Evolutionary conservation across 2,888 invertebrate species (phyloP), one percentile per base, ranked within the genome.

Genomic region (Campoletis raptor): DNA sequence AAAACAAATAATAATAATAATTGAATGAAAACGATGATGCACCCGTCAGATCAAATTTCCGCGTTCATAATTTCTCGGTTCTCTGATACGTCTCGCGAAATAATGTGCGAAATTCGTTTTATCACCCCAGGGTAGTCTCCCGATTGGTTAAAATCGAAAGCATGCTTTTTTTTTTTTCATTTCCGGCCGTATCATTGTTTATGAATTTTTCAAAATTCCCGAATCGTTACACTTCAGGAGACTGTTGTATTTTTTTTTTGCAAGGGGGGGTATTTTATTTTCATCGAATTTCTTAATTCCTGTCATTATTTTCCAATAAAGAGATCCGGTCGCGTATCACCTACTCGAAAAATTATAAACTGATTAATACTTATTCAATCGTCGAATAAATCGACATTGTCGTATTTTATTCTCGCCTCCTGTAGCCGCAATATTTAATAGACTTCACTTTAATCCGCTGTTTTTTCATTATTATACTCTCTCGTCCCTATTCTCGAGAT

Each of bases 391-490:
- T 30, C 15, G 61, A 61, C 7, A 30, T 12, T 6, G 61, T 30
- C 30, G 30, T 30, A 61, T 61, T 61, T 57, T 24, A 57, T 57
- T 61, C 30, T 30, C 61, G 61, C 30, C 61, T 61, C 61, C 30
- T 61, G 30, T 30, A 30, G 15, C 30, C 12, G 61, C 15, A 61
- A 24, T 12, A 61, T 12, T 61, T 61, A 12, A 61, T 61, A 61
- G 30, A 61, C 30, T 61, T 30, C 15, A 61, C 30, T 30, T 61
- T 61, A 30, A 30, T 12, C 15, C 30, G 61, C 30, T 30, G 30
- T 61, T 61, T 61, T 61, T 61, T 15, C 24, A 30, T 15, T 6
- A 61, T 61, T 9, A 30, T 30, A 24, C 57, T 57, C 61, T 30
- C 61, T 15, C 15, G 61, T 57, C 24, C 12, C 57, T 12, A 12